Evolutionary conservation across 2,888 invertebrate species (phyloP), one percentile per base, ranked within the genome.

Genomic region (Malthinus seriepunctatus): DNA sequence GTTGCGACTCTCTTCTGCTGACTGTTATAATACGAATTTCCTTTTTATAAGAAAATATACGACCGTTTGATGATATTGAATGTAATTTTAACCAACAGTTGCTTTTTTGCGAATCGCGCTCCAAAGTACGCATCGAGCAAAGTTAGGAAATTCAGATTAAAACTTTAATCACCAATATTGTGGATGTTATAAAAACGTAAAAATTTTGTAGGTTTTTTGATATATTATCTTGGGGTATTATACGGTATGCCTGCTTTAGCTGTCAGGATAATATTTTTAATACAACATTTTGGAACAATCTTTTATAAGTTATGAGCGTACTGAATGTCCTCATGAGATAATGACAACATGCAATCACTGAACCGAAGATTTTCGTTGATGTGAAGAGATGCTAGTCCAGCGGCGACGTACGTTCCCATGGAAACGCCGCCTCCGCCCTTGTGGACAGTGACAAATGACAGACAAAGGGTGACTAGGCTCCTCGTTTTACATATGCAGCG

Each of bases 401-500:
- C 63, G 59, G 61, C 54, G 49, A 58, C 65, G 54, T 70, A 67
- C 69, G 76, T 76, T 72, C 64, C 75, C 74, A 76, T 75, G 73
- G 70, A 71, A 71, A 74, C 76, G 73, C 73, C 72, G 74, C 77
- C 75, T 72, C 72, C 73, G 69, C 66, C 68, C 68, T 55, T 50
- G 69, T 67, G 76, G 78, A 78, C 79, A 78, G 74, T 78, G 79
- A 79, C 78, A 79, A 79, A 79, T 79, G 79, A 78, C 77, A 75
- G 78, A 78, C 77, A 76, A 78, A 78, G 78, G 77, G 78, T 76
- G 78, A 76, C 76, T 76, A 75, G 74, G 75, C 73, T 74, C 72
- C 76, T 76, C 77, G 79, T 76, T 78, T 79, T 79, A 79, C 79
- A 78, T 79, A 79, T 78, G 78, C 78, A 78, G 76, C 76, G 77